Percentiles rank a stretch among this genome's conserved stretches.
phyloP scores from a whole-genome alignment of 92 coral and sea anemone species.

The Palythoa grandis region DNA sequence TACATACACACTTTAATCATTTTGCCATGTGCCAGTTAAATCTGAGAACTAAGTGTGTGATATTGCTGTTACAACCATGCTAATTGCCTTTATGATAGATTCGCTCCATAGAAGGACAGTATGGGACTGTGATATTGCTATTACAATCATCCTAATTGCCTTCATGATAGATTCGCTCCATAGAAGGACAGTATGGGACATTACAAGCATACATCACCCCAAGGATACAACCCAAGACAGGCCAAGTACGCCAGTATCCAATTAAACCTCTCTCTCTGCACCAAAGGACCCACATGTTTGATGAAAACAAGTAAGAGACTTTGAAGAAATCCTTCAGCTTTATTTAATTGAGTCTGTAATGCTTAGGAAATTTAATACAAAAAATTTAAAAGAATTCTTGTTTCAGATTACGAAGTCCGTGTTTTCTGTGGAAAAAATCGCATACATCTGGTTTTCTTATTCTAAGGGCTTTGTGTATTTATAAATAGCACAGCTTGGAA shows the following conservation, averaged over 20 bases:
- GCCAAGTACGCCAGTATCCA: constrained; percentile 93
- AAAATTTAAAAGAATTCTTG: no score
- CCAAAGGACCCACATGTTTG: constrained; percentile 93
- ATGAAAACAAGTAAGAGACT: constrained; percentile 84
- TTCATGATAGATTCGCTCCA: constrained; percentile 81
- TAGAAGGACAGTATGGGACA: constrained; percentile 97
- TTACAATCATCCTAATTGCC: neutral
- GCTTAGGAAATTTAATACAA: neutral
- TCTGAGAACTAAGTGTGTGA: neutral
- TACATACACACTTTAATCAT: no score
- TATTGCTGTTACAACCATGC: neutral
- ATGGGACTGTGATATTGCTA: constrained; percentile 52
- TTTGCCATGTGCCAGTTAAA: no score
- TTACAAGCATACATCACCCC: constrained; percentile 97
- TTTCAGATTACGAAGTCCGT: no score
- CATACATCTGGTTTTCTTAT: neutral
- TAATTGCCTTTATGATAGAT: constrained; percentile 52
- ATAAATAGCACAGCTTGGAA: no score
- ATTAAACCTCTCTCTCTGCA: constrained; percentile 97
- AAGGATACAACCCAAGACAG: constrained; percentile 96
- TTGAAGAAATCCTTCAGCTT: neutral
- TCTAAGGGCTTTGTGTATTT: no score
- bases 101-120: constrained; percentile 98
- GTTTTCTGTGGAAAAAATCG: neutral
- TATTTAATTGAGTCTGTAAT: neutral